phyloP scores from a whole-genome alignment of 2,888 invertebrate species.

The Xanthorhoe spadicearia region DNA sequence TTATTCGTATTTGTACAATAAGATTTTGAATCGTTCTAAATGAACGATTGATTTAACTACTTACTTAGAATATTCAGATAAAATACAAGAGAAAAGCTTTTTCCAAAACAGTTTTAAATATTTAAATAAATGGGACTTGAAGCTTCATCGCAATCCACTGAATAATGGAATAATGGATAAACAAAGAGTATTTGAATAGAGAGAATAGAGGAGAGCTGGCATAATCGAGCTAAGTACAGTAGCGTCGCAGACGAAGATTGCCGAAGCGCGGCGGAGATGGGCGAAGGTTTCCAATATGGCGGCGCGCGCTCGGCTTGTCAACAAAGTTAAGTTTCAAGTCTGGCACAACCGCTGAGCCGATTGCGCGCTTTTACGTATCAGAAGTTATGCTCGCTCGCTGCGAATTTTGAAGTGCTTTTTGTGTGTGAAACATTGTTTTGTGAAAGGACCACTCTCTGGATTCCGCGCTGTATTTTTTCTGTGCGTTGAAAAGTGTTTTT shows the following conservation, averaged over 20 bases:
- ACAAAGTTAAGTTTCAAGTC: constrained; percentile 70
- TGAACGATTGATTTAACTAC: too few species aligned
- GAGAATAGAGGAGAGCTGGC: constrained; percentile 43
- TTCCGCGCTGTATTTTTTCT: constrained; percentile 30
- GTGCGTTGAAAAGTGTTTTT: constrained; percentile 40
- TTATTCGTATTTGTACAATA: too few species aligned
- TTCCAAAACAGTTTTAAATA: constrained; percentile 1
- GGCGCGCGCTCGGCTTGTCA: constrained; percentile 73
- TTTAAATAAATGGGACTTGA: constrained; percentile 16
- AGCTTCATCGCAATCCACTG: constrained; percentile 15
- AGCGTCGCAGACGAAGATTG: constrained; percentile 50
- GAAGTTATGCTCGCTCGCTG: constrained; percentile 43
- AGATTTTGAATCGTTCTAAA: too few species aligned
- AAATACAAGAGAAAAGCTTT: constrained; percentile 7
- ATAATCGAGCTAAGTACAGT: constrained; percentile 45
- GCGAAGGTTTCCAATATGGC: constrained; percentile 77
- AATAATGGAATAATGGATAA: constrained; percentile 26
- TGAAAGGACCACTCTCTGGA: constrained; percentile 42
- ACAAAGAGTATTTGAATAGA: constrained; percentile 39
- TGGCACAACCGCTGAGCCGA: constrained; percentile 54
- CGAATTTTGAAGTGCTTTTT: constrained; percentile 55
- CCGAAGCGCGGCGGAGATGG: constrained; percentile 62
- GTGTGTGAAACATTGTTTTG: constrained; percentile 55
- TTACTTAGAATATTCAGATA: background rate
- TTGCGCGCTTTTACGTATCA: constrained; percentile 58